These are phyloP conservation scores for Agrochola macilenta DNA, from an alignment of 2,888 invertebrate genomes.

Conservation along the genomic window DNA sequence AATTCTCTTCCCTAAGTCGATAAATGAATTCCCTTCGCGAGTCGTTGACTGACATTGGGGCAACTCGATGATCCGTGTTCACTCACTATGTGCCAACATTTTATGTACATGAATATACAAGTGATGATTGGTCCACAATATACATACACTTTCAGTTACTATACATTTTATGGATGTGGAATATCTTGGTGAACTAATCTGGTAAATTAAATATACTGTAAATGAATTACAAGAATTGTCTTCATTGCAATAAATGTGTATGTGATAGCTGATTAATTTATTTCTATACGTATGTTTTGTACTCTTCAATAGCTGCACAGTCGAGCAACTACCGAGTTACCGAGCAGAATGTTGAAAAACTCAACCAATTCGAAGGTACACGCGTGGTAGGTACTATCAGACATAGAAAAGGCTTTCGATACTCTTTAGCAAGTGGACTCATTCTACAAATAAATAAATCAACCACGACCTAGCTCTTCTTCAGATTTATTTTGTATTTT, in stretches of 20 bases:
- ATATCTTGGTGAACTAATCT: not conserved
- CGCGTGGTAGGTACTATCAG: conserved; percentile 3
- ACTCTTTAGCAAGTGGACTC: conserved; percentile 2
- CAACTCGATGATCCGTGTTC: conserved; percentile 57
- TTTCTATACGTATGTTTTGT: not conserved
- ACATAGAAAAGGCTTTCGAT: conserved; percentile 19
- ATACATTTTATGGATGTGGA: not conserved
- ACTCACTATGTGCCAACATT: conserved; percentile 56
- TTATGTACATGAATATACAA: conserved; percentile 26
- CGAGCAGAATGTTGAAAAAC: not conserved
- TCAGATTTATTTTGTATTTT: not conserved
- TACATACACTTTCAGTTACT: not conserved
- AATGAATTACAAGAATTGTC: not conserved
- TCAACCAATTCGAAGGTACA: not conserved
- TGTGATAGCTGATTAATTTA: not conserved
- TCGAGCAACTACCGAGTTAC: conserved; percentile 33
- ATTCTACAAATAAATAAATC: conserved; percentile 15
- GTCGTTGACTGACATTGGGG: conserved; percentile 67
- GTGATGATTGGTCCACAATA: conserved; percentile 27
- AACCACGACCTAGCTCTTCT: not conserved
- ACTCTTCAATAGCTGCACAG: not conserved
- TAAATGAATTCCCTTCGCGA: conserved; percentile 79
- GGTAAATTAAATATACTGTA: not conserved
- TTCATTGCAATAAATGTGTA: not conserved
- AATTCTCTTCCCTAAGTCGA: conserved; percentile 84